Evolutionary conservation across 2,113 vertebrate genomes (phyloP), one percentile per base, ranked within the genome.

Genomic region (Epinephelus lanceolatus): DNA sequence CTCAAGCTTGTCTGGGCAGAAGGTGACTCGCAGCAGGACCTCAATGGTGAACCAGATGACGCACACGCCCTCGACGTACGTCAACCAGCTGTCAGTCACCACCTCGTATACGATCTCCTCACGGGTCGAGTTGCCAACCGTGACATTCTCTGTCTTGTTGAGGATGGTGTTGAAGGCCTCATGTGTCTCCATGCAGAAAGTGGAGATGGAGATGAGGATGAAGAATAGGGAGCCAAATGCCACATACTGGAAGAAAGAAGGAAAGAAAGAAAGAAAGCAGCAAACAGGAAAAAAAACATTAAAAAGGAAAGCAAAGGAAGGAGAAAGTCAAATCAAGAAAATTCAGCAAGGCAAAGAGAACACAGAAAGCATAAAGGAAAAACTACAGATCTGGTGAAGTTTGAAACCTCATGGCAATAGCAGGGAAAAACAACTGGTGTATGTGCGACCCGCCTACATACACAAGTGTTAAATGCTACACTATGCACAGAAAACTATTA

Each of bases 121-220:
- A 4, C 74, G 94, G 52, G 97, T 99, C 0, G 85, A 19, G 86
- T 98, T 97, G 88, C 94, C 96, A 27, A 94, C 90, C 0, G 95
- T 92, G 81, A 96, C 90, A 3, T 95, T 96, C 91, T 98, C 97
- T 0, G 97, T 98, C 92, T 94, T 96, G 96, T 97, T 99, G 94
- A 95, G 86, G 89, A 98, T 95, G 53, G 96, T 96, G 96, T 99
- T 99, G 95, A 99, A 99, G 89, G 97, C 96, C 88, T 99, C 98
- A 1, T 99, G 98, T 0, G 98, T 99, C 96, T 99, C 98, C 97
- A 99, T 96, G 96, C 98, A 99, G 96, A 99, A 99, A 52, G 98
- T 99, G 88, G 98, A 98, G 95, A 99, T 98, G 95, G 98, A 99
- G 95, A 99, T 96, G 95, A 99, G 97, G 95, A 99, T 99, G 96